Conservation (phyloP, 2,888 invertebrate species). For the Nipponacmea schrenckii region DNA sequence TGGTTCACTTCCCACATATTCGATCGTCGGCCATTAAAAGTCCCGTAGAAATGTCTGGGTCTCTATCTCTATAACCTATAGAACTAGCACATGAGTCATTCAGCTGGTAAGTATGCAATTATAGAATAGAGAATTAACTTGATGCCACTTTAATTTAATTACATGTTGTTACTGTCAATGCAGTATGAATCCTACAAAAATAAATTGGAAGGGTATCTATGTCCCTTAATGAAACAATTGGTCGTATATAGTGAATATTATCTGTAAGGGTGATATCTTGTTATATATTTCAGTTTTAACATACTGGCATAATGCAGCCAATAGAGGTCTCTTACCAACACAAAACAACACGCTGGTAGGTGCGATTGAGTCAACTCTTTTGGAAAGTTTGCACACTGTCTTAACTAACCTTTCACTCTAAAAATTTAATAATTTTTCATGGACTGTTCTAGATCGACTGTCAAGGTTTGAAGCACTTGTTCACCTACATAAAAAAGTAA, state of each 20-base stretch:
- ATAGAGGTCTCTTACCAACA: slow-evolving; percentile 34
- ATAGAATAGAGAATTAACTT: too few relatives aligned
- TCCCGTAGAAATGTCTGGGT: too few relatives aligned
- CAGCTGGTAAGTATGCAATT: too few relatives aligned
- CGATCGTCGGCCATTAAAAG: too few relatives aligned
- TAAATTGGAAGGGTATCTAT: too few relatives aligned
- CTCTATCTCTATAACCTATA: too few relatives aligned
- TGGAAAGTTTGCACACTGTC: too few relatives aligned
- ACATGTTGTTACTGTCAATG: background rate
- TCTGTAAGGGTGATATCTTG: background rate
- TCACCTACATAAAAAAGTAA: background rate
- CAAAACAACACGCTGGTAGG: slow-evolving; percentile 46
- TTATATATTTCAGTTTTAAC: slow-evolving; percentile 42
- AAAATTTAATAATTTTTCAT: background rate
- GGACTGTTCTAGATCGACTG: background rate
- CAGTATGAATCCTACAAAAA: too few relatives aligned
- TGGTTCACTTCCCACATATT: background rate
- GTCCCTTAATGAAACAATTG: background rate
- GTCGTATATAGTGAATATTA: background rate
- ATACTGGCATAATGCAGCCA: slow-evolving; percentile 48
- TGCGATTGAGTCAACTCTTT: background rate
- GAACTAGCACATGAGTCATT: too few relatives aligned
- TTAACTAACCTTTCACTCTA: too few relatives aligned
- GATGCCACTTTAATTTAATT: too few relatives aligned
- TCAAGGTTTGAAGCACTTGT: background rate